Conservation (phyloP, 2,888 invertebrate species). For the Parnassius smintheus region DNA sequence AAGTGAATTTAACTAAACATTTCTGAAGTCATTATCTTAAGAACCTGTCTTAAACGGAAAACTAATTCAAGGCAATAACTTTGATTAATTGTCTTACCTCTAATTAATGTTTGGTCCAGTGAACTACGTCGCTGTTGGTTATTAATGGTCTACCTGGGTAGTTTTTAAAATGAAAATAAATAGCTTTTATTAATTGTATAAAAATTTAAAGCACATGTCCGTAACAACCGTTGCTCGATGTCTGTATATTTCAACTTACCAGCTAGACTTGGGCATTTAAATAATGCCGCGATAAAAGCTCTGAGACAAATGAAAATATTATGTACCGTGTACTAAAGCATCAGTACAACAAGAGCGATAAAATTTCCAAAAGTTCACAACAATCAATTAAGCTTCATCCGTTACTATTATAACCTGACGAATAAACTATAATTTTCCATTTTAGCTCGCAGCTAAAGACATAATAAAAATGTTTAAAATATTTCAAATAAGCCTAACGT, state of each 20-base stretch:
- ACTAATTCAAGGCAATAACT: slow-evolving; percentile 5
- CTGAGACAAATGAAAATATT: background rate
- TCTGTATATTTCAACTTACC: background rate
- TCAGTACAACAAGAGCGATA: slow-evolving; percentile 7
- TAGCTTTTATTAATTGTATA: background rate
- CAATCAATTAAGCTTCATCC: slow-evolving; percentile 12
- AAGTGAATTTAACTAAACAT: too few species aligned
- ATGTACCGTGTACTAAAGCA: background rate
- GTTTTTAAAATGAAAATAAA: background rate
- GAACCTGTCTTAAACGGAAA: background rate
- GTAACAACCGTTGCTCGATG: slow-evolving; percentile 15
- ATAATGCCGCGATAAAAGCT: slow-evolving; percentile 3
- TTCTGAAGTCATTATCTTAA: background rate
- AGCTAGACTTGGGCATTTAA: background rate
- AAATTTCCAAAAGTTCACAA: slow-evolving; percentile 20
- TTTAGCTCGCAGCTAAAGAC: slow-evolving; percentile 25
- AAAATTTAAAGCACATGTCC: slow-evolving; percentile 1
- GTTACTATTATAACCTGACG: background rate
- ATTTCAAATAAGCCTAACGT: slow-evolving; percentile 27
- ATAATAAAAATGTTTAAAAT: slow-evolving; percentile 25
- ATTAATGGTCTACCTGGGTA: background rate
- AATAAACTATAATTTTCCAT: slow-evolving; percentile 19
- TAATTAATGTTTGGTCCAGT: background rate
- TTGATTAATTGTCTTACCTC: slow-evolving; percentile 2
- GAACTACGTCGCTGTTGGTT: background rate